Base-by-base conservation (phyloP, 2,888 invertebrate genomes). In the Lycia hirtaria region DNA sequence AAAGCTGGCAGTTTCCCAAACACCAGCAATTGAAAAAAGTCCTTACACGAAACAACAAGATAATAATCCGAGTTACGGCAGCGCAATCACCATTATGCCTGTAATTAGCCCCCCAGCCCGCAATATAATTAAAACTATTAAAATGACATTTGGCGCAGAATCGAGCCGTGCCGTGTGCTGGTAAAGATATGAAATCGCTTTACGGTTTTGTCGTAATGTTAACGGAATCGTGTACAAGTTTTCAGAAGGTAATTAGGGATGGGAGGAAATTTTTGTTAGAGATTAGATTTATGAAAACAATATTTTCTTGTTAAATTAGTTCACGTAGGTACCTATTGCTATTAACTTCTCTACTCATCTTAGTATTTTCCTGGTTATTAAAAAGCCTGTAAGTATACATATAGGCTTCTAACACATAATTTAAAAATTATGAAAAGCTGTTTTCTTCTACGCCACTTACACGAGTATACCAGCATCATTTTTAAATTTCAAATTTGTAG, bases 91-190 rank as follows among this genome's bases (percentile, higher is more conserved):
- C 71, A 71, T 72, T 70, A 69, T 69, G 64, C 61, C 64, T 69
- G 75, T 75, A 83, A 85, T 86, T 83, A 83, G 71, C 59, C 69
- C 69, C 65, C 68, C 68, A 64, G 70, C 56, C 64, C 59, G 67
- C 71, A 62, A 69, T 72, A 78, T 82, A 88, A 88, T 89, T 88
- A 88, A 84, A 85, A 87, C 88, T 77, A 89, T 90, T 90, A 90
- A 87, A 88, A 87, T 80, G 75, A 85, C 88, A 90, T 89, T 88
- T 88, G 85, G 79, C 80, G 71, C 75, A 75, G 66, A 72, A 71
- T 66, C 64, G 71, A 73, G 69, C 64, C 67, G 68, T 78, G 72
- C 76, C 75, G 73, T 75, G 67, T 72, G 69, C 51, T 41, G 30
- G 32, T 78, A 78, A 76, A 80, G 71, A 78, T 71, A 73, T 71